Percentiles rank a stretch among this genome's conserved stretches.
Conservation (phyloP, 1,140 invertebrate genomes). For the Calephelis nemesis region DNA sequence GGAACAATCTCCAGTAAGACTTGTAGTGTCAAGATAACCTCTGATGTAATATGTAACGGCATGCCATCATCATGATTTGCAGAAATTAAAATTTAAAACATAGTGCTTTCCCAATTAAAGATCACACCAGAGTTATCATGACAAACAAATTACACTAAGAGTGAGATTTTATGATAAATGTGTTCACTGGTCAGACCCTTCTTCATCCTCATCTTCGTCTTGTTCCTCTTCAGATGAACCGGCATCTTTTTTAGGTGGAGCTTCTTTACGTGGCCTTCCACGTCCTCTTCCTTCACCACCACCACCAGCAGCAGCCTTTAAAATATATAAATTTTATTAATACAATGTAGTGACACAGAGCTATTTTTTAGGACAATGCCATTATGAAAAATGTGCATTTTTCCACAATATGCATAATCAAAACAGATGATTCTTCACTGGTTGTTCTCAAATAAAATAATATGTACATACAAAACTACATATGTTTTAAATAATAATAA, state of each 20-base stretch:
- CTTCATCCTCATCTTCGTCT: slow-evolving; percentile 76
- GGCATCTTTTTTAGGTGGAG: slow-evolving; percentile 73
- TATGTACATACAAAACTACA: background rate
- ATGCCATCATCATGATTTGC: too few relatives aligned
- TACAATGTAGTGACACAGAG: too few relatives aligned
- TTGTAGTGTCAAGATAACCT: slow-evolving; percentile 71
- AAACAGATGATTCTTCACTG: too few relatives aligned
- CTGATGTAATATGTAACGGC: slow-evolving; percentile 31
- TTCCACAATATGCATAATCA: too few relatives aligned
- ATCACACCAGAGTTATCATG: slow-evolving; percentile 60
- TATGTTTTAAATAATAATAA: background rate
- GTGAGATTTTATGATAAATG: slow-evolving; percentile 52
- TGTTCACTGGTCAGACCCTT: slow-evolving; percentile 76
- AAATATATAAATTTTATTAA: slow-evolving; percentile 18
- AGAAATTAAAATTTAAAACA: slow-evolving; percentile 14
- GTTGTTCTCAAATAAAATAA: too few relatives aligned
- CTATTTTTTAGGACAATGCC: too few relatives aligned
- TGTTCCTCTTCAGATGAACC: slow-evolving; percentile 75
- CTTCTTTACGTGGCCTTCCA: slow-evolving; percentile 72
- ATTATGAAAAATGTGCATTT: too few relatives aligned
- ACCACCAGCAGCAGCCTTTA: slow-evolving; percentile 57
- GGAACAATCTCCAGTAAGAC: slow-evolving; percentile 62
- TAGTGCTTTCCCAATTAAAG: slow-evolving; percentile 9
- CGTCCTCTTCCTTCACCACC: slow-evolving; percentile 69
- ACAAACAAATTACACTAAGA: slow-evolving; percentile 75